Evolutionary conservation across 92 coral and sea anemone species (phyloP), one percentile per base, ranked within the genome.

Genomic region (Heteractis magnifica): DNA sequence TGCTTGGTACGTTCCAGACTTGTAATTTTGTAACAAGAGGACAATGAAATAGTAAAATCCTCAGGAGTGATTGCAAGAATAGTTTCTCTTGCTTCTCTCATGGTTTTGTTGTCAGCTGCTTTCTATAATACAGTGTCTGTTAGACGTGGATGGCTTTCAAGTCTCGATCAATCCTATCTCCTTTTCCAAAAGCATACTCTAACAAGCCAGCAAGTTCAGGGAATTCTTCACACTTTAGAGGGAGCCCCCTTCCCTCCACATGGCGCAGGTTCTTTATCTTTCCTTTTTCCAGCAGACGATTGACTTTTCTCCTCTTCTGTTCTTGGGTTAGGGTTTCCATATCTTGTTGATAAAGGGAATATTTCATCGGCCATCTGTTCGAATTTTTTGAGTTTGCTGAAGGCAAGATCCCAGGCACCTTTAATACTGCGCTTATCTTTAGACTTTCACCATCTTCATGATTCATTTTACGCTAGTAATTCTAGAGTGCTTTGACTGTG

Each of bases 81-180:
- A 0, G 82, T 84, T 79, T 85, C 88, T 52, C 83, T 79, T 49
- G 92, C 93, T 9, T 86, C 78, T 52, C 50, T 21, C 87, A 82
- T 82, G 2, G 76, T 76, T 26, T 72, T 79, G 82, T 55, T 90
- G 86, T 90, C 88, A 5, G 83, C 88, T 7, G 88, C 83, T 11
- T 79, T 18, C 44, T 90, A 91, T n/a, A 83, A 72, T 1, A 91
- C 88, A 2, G 89, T 82, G 11, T 86, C 90, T 0, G 84, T 93
- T 23, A 93, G 77, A 60, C 92, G 86, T 11, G 97, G 94, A 58
- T 90, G 93, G 16, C 88, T 87, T 58, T 92, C 93, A 0, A 90
- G 23, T 10, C 84, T 19, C 89, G 60, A 50, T 83, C 86, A 44
- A 90, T 56, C 4, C 88, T 65, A 51, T 83, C 91, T 34, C 74